Evolutionary conservation across 2,888 invertebrate genomes (phyloP).

Genomic region (Pachycephus smyrnensis): DNA sequence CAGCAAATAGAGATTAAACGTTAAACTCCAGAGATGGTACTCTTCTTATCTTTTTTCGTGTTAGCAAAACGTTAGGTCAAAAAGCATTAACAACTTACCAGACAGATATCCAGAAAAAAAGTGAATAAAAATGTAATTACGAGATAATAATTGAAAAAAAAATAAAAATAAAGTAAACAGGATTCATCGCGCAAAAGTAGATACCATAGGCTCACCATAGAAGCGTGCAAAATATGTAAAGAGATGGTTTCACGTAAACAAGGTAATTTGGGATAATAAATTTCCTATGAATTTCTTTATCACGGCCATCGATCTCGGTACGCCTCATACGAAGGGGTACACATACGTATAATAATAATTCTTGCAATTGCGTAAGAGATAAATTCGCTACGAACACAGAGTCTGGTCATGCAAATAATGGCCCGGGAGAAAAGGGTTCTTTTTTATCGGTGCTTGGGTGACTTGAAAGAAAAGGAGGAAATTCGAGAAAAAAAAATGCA

Average conservation of each 20-base stretch:
- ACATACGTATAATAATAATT: slow-evolving; percentile 37
- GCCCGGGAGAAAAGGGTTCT: slow-evolving; percentile 65
- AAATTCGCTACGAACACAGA: slow-evolving; percentile 65
- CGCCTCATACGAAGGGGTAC: background rate
- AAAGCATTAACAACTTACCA: slow-evolving; percentile 62
- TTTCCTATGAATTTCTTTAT: slow-evolving; percentile 11
- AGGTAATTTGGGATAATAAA: slow-evolving; percentile 15
- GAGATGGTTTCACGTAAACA: slow-evolving; percentile 23
- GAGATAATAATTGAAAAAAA: slow-evolving; percentile 28
- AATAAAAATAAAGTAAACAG: slow-evolving; percentile 35
- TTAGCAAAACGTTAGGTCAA: slow-evolving; percentile 60
- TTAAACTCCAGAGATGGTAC: slow-evolving; percentile 40
- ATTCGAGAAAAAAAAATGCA: slow-evolving; percentile 7
- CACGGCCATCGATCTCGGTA: background rate
- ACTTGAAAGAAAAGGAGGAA: slow-evolving; percentile 22
- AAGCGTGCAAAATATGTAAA: slow-evolving; percentile 58
- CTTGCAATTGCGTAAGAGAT: slow-evolving; percentile 63
- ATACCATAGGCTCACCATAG: slow-evolving; percentile 57
- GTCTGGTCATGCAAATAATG: slow-evolving; percentile 67
- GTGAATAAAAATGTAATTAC: slow-evolving; percentile 32
- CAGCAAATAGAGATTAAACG: slow-evolving; percentile 51
- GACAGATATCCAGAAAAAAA: slow-evolving; percentile 46
- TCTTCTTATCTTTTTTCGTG: slow-evolving; percentile 29
- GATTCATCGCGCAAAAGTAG: slow-evolving; percentile 50
- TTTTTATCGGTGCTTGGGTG: slow-evolving; percentile 60